Conservation (phyloP, 2,888 invertebrate genomes). For the Andricus quercusramuli region DNA sequence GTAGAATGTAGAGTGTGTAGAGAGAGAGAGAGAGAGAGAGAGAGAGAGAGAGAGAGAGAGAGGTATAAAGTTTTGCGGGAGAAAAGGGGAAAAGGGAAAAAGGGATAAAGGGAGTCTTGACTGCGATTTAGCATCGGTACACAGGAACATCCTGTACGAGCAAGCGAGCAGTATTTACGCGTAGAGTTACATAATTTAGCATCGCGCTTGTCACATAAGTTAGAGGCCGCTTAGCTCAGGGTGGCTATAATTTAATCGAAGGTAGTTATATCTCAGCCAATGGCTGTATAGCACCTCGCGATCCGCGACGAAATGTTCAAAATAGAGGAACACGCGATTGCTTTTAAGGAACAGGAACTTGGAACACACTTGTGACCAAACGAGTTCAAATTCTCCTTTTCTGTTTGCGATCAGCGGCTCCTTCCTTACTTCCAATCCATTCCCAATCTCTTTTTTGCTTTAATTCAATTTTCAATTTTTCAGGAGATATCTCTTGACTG, state of each 20-base stretch:
- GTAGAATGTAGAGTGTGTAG: neutral
- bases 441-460: neutral
- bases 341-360: slow-evolving; percentile 66
- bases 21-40: too few species aligned
- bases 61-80: neutral
- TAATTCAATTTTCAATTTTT: too few species aligned
- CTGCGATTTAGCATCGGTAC: slow-evolving; percentile 68
- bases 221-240: slow-evolving; percentile 65
- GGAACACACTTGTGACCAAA: slow-evolving; percentile 12
- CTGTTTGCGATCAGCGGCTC: neutral
- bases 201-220: slow-evolving; percentile 70
- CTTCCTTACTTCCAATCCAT: neutral
- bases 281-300: slow-evolving; percentile 56
- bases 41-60: too few species aligned
- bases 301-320: slow-evolving; percentile 72
- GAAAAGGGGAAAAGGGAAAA: slow-evolving; percentile 11
- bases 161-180: slow-evolving; percentile 67
- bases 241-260: slow-evolving; percentile 73
- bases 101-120: slow-evolving; percentile 51
- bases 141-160: slow-evolving; percentile 65
- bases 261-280: slow-evolving; percentile 69
- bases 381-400: slow-evolving; percentile 54
- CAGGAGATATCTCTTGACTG: too few species aligned
- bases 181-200: slow-evolving; percentile 73
- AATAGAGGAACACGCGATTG: slow-evolving; percentile 75